Evolutionary conservation across 2,888 invertebrate species (phyloP).

Genomic region (Caradrina clavipalpis): DNA sequence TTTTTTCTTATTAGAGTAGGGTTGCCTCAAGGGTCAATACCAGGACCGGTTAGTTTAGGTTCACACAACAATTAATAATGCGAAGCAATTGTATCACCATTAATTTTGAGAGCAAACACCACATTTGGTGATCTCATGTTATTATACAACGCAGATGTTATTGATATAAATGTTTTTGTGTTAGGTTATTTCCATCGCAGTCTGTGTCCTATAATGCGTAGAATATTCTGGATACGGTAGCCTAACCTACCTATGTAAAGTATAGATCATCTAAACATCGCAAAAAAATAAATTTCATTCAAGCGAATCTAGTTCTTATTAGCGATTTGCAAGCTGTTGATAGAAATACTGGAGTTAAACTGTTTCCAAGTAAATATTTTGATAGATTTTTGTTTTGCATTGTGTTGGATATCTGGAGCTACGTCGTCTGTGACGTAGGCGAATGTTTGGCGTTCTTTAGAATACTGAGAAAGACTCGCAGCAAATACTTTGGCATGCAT

Average conservation of each 20-base stretch:
- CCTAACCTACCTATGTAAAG: neutral
- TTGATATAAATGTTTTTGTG: constrained; percentile 46
- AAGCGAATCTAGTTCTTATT: constrained; percentile 24
- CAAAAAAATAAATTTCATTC: constrained; percentile 13
- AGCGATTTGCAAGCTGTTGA: neutral
- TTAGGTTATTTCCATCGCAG: constrained; percentile 31
- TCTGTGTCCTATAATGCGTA: constrained; percentile 37
- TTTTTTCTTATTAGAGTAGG: too few relatives aligned
- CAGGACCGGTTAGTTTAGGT: neutral
- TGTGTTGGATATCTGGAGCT: constrained; percentile 23
- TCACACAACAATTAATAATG: neutral
- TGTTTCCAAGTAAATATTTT: constrained; percentile 41
- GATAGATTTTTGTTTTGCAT: constrained; percentile 13
- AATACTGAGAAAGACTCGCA: constrained; percentile 37
- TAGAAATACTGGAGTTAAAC: neutral
- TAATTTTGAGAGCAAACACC: constrained; percentile 8
- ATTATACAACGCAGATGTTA: constrained; percentile 56
- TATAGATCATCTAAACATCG: neutral
- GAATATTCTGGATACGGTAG: constrained; percentile 37
- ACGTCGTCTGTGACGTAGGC: constrained; percentile 45
- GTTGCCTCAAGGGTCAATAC: neutral
- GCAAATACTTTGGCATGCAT: constrained; percentile 53
- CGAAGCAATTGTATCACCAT: constrained; percentile 6
- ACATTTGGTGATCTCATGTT: constrained; percentile 20
- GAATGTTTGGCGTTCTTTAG: constrained; percentile 40